phyloP scores from a whole-genome alignment of 2,797 vertebrate species.

The Poecile montanus region DNA sequence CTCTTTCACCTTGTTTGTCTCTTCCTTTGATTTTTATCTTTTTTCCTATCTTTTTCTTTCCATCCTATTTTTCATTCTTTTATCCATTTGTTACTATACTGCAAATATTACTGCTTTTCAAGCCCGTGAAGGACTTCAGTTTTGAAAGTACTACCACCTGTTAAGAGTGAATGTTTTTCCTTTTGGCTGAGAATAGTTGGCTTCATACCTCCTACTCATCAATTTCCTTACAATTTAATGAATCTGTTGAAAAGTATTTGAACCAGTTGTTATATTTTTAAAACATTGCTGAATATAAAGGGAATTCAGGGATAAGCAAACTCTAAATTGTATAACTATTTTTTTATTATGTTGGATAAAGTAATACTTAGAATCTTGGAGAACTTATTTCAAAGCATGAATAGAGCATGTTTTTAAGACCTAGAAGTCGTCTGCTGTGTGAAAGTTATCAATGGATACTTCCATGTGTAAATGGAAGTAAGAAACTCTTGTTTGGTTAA shows the following conservation, averaged over 20 bases:
- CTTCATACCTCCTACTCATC: background rate
- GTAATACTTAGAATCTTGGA: background rate
- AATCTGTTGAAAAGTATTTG: background rate
- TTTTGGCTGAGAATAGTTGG: background rate
- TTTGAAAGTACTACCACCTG: background rate
- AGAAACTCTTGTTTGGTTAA: background rate
- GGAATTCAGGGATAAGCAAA: background rate
- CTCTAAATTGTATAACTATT: background rate
- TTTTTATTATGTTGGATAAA: background rate
- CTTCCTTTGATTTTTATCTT: background rate
- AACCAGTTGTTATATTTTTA: background rate
- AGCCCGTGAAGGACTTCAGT: background rate
- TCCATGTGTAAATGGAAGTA: background rate
- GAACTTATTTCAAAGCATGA: background rate
- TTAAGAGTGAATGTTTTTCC: background rate
- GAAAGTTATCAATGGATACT: background rate
- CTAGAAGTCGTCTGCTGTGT: background rate
- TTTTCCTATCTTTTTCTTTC: background rate
- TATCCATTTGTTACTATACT: background rate
- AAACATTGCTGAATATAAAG: background rate
- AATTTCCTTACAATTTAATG: background rate
- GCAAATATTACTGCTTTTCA: background rate
- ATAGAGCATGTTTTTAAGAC: background rate
- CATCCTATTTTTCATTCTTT: background rate
- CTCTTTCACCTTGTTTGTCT: background rate